Evolutionary conservation across 2,113 vertebrate species (phyloP).

Genomic region (Turnix velox): DNA sequence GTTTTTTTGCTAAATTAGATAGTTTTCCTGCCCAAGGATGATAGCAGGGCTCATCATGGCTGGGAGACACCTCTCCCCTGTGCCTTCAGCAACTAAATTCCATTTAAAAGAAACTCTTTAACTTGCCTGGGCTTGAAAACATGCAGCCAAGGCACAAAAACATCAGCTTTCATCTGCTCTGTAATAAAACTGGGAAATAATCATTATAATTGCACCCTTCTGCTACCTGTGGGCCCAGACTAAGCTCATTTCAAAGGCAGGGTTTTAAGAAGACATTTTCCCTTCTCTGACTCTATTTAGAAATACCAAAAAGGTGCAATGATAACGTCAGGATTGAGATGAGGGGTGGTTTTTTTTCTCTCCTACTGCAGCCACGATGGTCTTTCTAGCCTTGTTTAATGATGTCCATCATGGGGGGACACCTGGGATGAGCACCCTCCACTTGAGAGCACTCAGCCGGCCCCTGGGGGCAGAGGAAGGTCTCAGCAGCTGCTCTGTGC

Average conservation of each 20-base stretch:
- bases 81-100: slow-evolving; percentile 42
- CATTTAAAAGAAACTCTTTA: neutral
- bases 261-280: neutral
- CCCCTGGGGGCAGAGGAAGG: neutral
- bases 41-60: neutral
- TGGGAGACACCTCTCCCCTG: neutral
- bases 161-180: slow-evolving; percentile 18
- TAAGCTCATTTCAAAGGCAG: slow-evolving; percentile 13
- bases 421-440: neutral
- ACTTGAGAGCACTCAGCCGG: neutral
- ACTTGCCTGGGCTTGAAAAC: slow-evolving; percentile 41
- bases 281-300: neutral
- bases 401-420: neutral
- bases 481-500: slow-evolving; percentile 1
- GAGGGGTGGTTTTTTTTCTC: neutral
- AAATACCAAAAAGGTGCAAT: neutral
- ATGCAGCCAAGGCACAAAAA: neutral
- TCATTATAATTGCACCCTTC: slow-evolving; percentile 21
- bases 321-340: neutral
- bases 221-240: neutral
- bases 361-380: neutral
- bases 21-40: neutral
- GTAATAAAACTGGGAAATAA: slow-evolving; percentile 10
- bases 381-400: slow-evolving; percentile 7
- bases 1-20: neutral